Evolutionary conservation across 2,113 vertebrate genomes (phyloP).

Genomic region (Passer montanus): DNA sequence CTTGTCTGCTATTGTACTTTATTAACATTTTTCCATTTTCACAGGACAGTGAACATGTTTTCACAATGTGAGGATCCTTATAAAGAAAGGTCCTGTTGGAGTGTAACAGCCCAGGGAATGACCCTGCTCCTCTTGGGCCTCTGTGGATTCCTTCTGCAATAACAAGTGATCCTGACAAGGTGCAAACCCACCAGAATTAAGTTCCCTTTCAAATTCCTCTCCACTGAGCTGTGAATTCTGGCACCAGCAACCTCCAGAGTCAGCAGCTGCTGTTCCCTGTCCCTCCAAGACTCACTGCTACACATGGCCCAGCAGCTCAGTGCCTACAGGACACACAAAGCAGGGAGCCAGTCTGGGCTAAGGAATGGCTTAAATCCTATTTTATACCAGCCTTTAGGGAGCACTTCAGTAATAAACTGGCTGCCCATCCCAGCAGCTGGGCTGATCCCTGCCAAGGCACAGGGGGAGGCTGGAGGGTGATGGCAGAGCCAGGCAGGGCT

Average conservation of each 20-base stretch:
- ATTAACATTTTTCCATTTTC: neutral
- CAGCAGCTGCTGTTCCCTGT: neutral
- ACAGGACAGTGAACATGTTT: neutral
- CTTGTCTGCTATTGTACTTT: neutral
- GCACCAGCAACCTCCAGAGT: neutral
- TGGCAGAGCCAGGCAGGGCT: neutral
- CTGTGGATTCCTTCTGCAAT: neutral
- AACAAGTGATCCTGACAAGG: neutral
- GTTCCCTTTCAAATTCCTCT: neutral
- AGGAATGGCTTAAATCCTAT: neutral
- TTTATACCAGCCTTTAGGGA: neutral
- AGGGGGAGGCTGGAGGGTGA: rapidly evolving
- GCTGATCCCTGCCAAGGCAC: rapidly evolving
- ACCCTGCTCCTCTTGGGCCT: neutral
- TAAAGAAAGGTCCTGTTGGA: neutral
- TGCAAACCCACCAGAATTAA: neutral
- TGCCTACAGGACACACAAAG: neutral
- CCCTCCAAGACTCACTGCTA: rapidly evolving
- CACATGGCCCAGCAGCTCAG: neutral
- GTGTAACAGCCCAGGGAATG: neutral
- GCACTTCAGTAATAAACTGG: neutral
- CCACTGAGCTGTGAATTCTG: neutral
- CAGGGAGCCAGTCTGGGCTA: neutral
- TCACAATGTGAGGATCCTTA: neutral
- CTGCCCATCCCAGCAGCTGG: neutral